Conservation (phyloP, 1,140 invertebrate genomes). For the Scaptomyza graminum region DNA sequence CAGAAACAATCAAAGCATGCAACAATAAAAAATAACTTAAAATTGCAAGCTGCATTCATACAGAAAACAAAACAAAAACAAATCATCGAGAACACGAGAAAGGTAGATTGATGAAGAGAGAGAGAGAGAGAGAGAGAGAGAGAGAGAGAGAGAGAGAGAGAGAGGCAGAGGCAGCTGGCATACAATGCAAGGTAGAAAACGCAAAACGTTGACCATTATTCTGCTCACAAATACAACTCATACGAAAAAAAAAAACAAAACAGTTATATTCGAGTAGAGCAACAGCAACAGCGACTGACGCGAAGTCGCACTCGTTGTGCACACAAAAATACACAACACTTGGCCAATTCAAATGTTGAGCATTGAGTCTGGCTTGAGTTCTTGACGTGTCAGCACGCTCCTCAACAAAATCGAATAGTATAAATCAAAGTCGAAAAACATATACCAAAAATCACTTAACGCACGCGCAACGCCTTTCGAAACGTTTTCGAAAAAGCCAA, state of each 20-base stretch:
- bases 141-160: not conserved
- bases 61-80: conserved; percentile 7
- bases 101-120: not conserved
- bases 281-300: not conserved
- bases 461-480: conserved; percentile 5
- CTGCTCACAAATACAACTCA: conserved; percentile 17
- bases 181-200: conserved; percentile 27
- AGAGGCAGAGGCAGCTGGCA: not conserved
- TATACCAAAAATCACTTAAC: conserved; percentile 1
- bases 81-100: conserved; percentile 1
- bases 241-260: not conserved
- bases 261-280: not conserved
- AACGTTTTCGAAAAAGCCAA: conserved; percentile 14
- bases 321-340: conserved; percentile 40
- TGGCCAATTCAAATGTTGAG: conserved; percentile 64
- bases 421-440: too few species aligned
- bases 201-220: conserved; percentile 13
- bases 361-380: conserved; percentile 78
- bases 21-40: conserved; percentile 17
- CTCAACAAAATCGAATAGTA: conserved; percentile 1
- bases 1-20: conserved; percentile 6
- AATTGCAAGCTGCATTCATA: conserved; percentile 10
- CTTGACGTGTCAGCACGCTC: conserved; percentile 70
- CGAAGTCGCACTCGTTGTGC: conserved; percentile 11
- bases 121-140: not conserved